Percentiles rank a stretch among this genome's conserved stretches.
phyloP scores from a whole-genome alignment of 2,113 vertebrate species.

The Gasterosteus nipponicus region DNA sequence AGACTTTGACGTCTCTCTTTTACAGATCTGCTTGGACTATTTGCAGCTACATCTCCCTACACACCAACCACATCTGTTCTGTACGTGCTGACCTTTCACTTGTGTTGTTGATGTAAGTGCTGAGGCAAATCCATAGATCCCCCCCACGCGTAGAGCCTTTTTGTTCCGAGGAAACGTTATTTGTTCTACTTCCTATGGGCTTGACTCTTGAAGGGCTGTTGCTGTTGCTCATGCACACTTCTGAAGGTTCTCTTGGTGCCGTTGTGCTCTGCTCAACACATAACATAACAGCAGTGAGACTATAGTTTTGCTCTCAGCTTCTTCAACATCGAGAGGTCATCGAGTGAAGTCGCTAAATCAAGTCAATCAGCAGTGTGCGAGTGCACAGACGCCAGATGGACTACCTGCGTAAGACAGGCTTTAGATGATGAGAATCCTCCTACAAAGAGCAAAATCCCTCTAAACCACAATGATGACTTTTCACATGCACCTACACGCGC shows the following conservation, averaged over 20 bases:
- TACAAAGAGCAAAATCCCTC: neutral
- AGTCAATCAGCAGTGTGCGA: too few relatives aligned
- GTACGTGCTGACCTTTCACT: neutral
- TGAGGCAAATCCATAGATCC: neutral
- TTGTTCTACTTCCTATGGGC: too few relatives aligned
- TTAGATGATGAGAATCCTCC: neutral
- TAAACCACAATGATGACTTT: neutral
- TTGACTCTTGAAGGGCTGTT: too few relatives aligned
- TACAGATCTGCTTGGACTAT: neutral
- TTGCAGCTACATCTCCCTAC: neutral
- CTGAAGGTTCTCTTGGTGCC: too few relatives aligned
- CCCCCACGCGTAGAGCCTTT: neutral
- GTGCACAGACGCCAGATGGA: too few relatives aligned
- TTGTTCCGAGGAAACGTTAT: neutral
- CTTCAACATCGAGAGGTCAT: too few relatives aligned
- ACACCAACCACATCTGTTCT: neutral
- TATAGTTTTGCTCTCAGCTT: too few relatives aligned
- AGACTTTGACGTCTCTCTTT: neutral
- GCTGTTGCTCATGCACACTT: too few relatives aligned
- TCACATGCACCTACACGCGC: neutral
- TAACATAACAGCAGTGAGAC: too few relatives aligned
- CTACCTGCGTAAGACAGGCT: too few relatives aligned
- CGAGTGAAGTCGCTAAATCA: too few relatives aligned
- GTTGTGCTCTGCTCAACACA: too few relatives aligned
- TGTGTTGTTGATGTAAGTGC: neutral